A percentile compares a stretch with the other conserved stretches of the same genome.
phyloP scores from a whole-genome alignment of 2,888 invertebrate genomes.

The Hyalella azteca region DNA sequence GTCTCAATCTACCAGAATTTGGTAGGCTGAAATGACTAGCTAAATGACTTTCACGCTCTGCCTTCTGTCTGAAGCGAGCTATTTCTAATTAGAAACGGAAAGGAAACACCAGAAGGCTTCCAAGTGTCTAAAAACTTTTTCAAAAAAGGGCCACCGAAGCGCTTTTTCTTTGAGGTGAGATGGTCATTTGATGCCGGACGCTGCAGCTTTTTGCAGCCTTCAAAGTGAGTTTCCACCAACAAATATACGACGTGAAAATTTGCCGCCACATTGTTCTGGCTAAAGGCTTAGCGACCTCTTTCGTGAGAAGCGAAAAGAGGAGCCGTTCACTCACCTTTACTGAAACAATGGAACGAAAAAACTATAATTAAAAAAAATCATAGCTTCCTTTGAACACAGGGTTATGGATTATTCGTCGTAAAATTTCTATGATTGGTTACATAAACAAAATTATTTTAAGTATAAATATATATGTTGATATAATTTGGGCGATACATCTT shows the following conservation, averaged over 20 bases:
- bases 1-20: neutral
- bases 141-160: slow-evolving; percentile 23
- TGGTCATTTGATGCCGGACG: neutral
- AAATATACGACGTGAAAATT: slow-evolving; percentile 18
- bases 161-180: slow-evolving; percentile 2
- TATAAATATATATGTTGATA: too few relatives aligned
- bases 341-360: too few relatives aligned
- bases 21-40: neutral
- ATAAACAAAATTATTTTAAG: too few relatives aligned
- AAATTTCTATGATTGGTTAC: too few relatives aligned
- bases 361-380: too few relatives aligned
- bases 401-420: too few relatives aligned
- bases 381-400: too few relatives aligned
- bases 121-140: slow-evolving; percentile 30
- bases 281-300: neutral
- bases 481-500: too few relatives aligned
- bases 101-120: slow-evolving; percentile 33
- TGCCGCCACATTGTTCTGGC: slow-evolving; percentile 4
- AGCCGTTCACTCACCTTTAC: neutral
- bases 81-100: slow-evolving; percentile 37
- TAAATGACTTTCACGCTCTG: neutral
- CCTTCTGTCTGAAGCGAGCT: neutral
- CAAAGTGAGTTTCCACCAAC: neutral
- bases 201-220: neutral
- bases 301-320: neutral